Base-by-base conservation (phyloP, 2,888 invertebrate genomes). In the Furcula furcula region DNA sequence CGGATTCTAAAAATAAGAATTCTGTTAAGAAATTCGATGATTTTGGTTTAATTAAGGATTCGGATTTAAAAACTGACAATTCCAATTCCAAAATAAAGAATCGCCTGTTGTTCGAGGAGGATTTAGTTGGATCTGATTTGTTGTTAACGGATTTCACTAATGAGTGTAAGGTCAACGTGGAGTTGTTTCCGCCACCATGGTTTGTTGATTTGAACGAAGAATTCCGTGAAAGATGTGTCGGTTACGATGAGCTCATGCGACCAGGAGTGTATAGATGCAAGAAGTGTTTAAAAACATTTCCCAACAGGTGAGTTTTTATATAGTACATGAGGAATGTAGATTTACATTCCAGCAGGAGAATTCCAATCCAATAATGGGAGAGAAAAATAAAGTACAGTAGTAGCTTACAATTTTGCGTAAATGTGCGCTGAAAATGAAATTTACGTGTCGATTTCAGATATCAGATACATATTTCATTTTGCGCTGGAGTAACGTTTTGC, bases 301-400 rank as follows among this genome's bases (percentile, higher is more conserved):
- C 56, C 11, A 65, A 55, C 15, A 65, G 75, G 78, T 76, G 10
- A 64, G 66, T 53, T 18, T 15, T n/a, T 27, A 10, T 11, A n/a
- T 23, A 5, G 11, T 23, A 10, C 22, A 5, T 7, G 4, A 1
- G n/a, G n/a, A n/a, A n/a, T n/a, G n/a, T n/a, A n/a, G n/a, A n/a
- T n/a, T n/a, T n/a, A n/a, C n/a, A n/a, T n/a, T n/a, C n/a, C n/a
- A n/a, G n/a, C n/a, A n/a, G n/a, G n/a, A n/a, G n/a, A n/a, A n/a
- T n/a, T n/a, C n/a, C n/a, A n/a, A n/a, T n/a, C n/a, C n/a, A n/a
- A n/a, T n/a, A n/a, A n/a, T n/a, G n/a, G n/a, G n/a, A n/a, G n/a
- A n/a, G n/a, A n/a, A n/a, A n/a, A n/a, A n/a, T n/a, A n/a, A n/a
- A n/a, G n/a, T n/a, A n/a, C n/a, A n/a, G n/a, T n/a, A n/a, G n/a